A percentile compares a stretch with the other conserved stretches of the same genome.
These are phyloP conservation scores for Colistium nudipinnis DNA, from an alignment of 2,113 vertebrate species.

Conservation along the genomic window DNA sequence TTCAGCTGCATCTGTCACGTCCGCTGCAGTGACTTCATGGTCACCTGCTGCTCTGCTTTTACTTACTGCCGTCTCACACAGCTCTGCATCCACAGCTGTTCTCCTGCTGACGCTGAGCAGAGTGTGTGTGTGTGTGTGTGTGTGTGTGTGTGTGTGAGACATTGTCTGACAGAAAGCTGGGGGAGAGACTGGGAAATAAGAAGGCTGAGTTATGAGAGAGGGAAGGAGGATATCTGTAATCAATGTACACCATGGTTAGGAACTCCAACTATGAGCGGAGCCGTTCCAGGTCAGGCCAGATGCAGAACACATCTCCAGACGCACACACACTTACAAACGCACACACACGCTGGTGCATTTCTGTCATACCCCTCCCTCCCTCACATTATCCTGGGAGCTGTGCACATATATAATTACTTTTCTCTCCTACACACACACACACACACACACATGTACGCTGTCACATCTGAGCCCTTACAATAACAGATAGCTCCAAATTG, in stretches of 20 bases:
- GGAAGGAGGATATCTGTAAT: slow-evolving; percentile 77
- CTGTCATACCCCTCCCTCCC: slow-evolving; percentile 59
- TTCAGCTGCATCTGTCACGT: slow-evolving; percentile 43
- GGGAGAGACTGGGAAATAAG: slow-evolving; percentile 62
- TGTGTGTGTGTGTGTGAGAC: slow-evolving; percentile 8
- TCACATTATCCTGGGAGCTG: slow-evolving; percentile 1
- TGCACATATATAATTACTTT: slow-evolving; percentile 16
- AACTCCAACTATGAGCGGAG: slow-evolving; percentile 71
- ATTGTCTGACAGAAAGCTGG: slow-evolving; percentile 56
- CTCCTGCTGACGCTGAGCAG: slow-evolving; percentile 51
- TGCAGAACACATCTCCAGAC: slow-evolving; percentile 45
- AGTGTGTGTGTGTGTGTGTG: slow-evolving; percentile 32
- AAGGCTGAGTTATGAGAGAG: slow-evolving; percentile 67
- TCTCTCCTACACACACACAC: slow-evolving; percentile 4
- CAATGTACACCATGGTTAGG: slow-evolving; percentile 63
- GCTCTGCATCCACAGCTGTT: slow-evolving; percentile 60
- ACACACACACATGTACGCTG: slow-evolving; percentile 2
- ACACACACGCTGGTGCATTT: slow-evolving; percentile 51
- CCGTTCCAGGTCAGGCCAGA: slow-evolving; percentile 57
- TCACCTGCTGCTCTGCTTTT: slow-evolving; percentile 67
- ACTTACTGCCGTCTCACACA: slow-evolving; percentile 41
- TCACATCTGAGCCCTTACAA: slow-evolving; percentile 60
- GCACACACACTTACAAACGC: slow-evolving; percentile 33
- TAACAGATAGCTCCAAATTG: slow-evolving; percentile 57
- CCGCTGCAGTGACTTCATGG: slow-evolving; percentile 40